These are phyloP conservation scores for Caenorhabditis angaria DNA, from an alignment of 2,888 invertebrate genomes.

Conservation along the genomic window DNA sequence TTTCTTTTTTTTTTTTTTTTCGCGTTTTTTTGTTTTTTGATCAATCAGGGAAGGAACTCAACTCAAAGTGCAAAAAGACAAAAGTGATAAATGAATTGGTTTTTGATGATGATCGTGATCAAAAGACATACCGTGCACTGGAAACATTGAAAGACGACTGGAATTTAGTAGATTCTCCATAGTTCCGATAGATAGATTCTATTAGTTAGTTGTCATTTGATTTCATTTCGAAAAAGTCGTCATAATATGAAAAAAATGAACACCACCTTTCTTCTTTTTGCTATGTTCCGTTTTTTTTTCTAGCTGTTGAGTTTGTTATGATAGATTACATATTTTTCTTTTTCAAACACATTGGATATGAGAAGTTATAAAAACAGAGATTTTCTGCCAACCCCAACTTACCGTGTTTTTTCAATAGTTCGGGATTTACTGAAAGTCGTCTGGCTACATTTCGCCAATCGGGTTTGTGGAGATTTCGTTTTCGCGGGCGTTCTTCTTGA, in stretches of 20 bases:
- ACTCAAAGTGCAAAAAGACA: too few relatives aligned
- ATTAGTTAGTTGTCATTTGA: background rate
- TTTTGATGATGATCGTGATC: background rate
- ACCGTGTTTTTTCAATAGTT: constrained; percentile 24
- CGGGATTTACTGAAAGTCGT: constrained; percentile 45
- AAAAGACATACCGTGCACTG: background rate
- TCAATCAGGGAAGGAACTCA: too few relatives aligned
- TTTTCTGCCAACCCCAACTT: background rate
- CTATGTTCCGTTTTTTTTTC: background rate
- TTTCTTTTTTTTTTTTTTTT: too few relatives aligned
- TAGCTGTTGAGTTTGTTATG: background rate
- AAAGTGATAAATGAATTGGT: background rate
- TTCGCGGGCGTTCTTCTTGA: constrained; percentile 8
- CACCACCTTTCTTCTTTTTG: background rate
- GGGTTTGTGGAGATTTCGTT: constrained; percentile 23
- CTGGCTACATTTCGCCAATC: constrained; percentile 43
- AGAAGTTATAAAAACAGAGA: background rate
- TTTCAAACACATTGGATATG: too few relatives aligned
- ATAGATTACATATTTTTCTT: constrained; percentile 2
- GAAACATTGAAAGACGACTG: constrained; percentile 1
- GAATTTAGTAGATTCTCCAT: background rate
- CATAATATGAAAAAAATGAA: background rate
- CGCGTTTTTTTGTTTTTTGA: too few relatives aligned
- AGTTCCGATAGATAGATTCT: background rate
- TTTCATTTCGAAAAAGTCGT: background rate